Evolutionary conservation across 2,888 invertebrate genomes (phyloP).

Genomic region (Tenthredo livida): DNA sequence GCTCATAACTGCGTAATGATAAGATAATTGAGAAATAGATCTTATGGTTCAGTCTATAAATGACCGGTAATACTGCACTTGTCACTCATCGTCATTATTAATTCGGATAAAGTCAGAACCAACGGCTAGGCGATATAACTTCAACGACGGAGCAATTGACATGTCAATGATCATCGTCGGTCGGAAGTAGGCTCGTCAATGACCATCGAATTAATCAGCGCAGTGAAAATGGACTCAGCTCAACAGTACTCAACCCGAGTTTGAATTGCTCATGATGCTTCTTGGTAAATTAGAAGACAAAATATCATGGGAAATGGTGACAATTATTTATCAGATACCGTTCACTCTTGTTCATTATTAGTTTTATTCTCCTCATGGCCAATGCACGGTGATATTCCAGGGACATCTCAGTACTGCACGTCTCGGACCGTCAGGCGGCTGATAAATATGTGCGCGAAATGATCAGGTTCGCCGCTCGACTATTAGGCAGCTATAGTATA

Average conservation of each 20-base stretch:
- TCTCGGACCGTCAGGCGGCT: too few species aligned
- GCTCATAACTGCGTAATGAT: background rate
- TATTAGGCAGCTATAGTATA: too few species aligned
- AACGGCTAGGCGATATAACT: background rate
- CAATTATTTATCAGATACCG: background rate
- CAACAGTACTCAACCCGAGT: background rate
- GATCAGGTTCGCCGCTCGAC: too few species aligned
- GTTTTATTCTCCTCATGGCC: background rate
- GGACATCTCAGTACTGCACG: too few species aligned
- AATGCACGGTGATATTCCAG: too few species aligned
- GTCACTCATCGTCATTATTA: slow-evolving; percentile 18
- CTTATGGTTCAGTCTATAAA: background rate
- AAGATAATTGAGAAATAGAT: background rate
- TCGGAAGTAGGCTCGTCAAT: slow-evolving; percentile 22
- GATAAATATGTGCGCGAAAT: too few species aligned
- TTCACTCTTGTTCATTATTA: background rate
- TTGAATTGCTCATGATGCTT: background rate
- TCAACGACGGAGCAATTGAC: slow-evolving; percentile 3
- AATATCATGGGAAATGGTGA: background rate
- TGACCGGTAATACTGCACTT: background rate
- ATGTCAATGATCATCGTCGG: background rate
- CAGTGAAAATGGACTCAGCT: slow-evolving; percentile 6
- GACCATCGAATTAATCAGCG: slow-evolving; percentile 5
- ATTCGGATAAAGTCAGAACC: slow-evolving; percentile 9
- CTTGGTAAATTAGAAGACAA: background rate